These are phyloP conservation scores for Lipotes vexillifer DNA, from an alignment of 2,113 vertebrate genomes.

Conservation along the genomic window DNA sequence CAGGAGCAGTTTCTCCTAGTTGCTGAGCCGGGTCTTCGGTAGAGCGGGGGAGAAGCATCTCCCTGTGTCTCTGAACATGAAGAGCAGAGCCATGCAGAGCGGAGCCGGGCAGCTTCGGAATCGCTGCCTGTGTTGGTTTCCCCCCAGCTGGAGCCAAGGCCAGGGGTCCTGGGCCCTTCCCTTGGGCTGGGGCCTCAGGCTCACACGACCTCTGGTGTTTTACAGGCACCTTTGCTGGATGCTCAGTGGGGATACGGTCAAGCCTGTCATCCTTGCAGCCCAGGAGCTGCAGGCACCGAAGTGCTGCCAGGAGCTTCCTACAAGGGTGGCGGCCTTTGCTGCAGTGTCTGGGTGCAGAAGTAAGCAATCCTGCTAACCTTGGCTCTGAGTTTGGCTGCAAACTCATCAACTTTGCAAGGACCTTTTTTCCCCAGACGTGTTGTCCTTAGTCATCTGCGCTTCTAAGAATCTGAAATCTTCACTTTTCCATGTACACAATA, in stretches of 20 bases:
- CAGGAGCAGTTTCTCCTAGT: rapidly evolving
- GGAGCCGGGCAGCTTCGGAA: not conserved
- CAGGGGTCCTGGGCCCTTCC: not conserved
- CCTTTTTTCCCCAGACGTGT: rapidly evolving
- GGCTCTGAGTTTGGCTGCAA: not conserved
- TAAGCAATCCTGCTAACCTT: rapidly evolving
- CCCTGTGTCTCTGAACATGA: rapidly evolving
- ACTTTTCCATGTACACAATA: rapidly evolving
- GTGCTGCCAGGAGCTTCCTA: rapidly evolving
- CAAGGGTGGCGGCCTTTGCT: rapidly evolving
- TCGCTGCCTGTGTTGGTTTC: rapidly evolving
- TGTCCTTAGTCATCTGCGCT: not conserved
- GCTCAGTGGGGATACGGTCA: not conserved
- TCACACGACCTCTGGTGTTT: rapidly evolving
- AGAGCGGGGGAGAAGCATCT: not conserved
- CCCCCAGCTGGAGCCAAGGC: not conserved
- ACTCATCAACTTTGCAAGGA: rapidly evolving
- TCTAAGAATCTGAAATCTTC: too few relatives aligned
- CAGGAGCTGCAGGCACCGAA: not conserved
- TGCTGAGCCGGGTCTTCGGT: too few relatives aligned
- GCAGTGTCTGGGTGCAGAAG: rapidly evolving
- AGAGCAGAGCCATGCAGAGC: not conserved
- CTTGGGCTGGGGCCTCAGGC: not conserved
- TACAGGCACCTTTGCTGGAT: rapidly evolving
- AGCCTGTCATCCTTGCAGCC: rapidly evolving